A percentile compares a stretch with the other conserved stretches of the same genome.
phyloP scores from a whole-genome alignment of 2,113 vertebrate genomes.

The Trichomycterus rosablanca region DNA sequence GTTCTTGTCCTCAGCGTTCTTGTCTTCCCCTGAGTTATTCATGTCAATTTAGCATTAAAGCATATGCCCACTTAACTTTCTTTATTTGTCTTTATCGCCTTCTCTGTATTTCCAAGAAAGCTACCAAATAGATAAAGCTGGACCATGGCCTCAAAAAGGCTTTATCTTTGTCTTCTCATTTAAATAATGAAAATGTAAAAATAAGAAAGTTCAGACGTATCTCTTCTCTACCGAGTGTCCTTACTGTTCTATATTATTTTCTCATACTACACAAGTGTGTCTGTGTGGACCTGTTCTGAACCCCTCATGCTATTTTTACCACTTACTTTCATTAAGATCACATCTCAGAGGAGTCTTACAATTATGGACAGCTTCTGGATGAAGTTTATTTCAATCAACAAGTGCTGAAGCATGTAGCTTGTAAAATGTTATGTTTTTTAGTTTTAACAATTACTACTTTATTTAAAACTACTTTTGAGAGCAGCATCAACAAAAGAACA shows the following conservation, averaged over 20 bases:
- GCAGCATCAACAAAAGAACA: no score
- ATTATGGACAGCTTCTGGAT: constrained; percentile 14
- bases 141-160: background rate
- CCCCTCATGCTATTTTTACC: constrained; percentile 35
- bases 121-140: constrained; percentile 1
- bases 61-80: background rate
- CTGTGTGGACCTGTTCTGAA: background rate
- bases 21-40: no score
- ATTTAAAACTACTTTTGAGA: no score
- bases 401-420: background rate
- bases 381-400: background rate
- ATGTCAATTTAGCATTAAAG: background rate
- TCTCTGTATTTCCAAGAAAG: background rate
- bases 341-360: constrained; percentile 37
- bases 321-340: constrained; percentile 20
- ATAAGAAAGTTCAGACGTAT: no score
- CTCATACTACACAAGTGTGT: constrained; percentile 2
- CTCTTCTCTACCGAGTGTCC: background rate
- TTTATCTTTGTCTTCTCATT: background rate
- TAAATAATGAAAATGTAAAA: background rate
- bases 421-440: no score
- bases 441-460: no score
- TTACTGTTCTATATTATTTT: background rate
- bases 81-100: background rate
- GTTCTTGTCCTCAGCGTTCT: no score